phyloP scores from a whole-genome alignment of 2,113 vertebrate genomes.

The Nipponia nippon region DNA sequence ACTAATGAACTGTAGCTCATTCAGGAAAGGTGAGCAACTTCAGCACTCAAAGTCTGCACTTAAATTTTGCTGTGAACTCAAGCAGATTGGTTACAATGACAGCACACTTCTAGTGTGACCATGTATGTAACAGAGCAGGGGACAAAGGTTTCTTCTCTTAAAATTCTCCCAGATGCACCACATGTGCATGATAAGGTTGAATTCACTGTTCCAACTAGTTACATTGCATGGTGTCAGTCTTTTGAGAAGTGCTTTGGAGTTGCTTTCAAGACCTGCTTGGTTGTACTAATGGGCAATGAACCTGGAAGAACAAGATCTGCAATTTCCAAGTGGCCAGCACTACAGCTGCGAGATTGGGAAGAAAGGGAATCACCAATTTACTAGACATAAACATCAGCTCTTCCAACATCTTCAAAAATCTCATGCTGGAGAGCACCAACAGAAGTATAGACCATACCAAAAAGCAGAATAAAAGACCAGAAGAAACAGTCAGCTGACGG shows the following conservation, averaged over 20 bases:
- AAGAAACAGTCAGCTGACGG: background rate
- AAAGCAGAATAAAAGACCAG: background rate
- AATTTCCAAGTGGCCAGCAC: background rate
- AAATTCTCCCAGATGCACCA: background rate
- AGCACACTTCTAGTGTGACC: background rate
- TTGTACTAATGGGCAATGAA: background rate
- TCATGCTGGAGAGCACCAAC: background rate
- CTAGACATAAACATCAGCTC: background rate
- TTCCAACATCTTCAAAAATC: background rate
- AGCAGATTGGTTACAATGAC: background rate
- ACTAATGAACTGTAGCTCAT: background rate
- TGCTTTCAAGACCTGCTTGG: fast-evolving
- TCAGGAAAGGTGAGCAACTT: background rate
- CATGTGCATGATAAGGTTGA: background rate
- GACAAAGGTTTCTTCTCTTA: background rate
- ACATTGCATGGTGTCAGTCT: fast-evolving
- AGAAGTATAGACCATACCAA: background rate
- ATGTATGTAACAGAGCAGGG: background rate
- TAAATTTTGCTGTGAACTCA: background rate
- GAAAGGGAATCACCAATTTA: background rate
- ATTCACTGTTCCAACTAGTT: background rate
- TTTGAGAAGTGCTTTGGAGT: background rate
- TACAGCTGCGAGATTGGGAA: background rate
- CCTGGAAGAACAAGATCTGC: background rate
- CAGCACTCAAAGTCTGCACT: background rate